These are phyloP conservation scores for Bombus superbus DNA, from an alignment of 1,140 invertebrate species.

Conservation along the genomic window DNA sequence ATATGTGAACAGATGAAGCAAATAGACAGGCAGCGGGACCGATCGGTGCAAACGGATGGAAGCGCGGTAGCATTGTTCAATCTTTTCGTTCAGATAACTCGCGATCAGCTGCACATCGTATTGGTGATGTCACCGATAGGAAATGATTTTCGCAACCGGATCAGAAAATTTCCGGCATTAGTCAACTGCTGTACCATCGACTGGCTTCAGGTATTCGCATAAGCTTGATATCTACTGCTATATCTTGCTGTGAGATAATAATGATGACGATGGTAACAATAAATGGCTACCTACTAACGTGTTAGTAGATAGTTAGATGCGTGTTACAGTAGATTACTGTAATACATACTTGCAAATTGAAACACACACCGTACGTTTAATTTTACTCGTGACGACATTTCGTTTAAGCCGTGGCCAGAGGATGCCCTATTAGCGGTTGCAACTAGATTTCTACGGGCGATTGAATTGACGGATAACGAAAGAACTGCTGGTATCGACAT, in stretches of 20 bases:
- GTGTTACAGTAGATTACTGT: no score
- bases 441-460: slow-evolving; percentile 92
- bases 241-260: not conserved
- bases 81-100: slow-evolving; percentile 94
- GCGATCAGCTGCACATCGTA: slow-evolving; percentile 96
- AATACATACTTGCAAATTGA: no score
- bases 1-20: slow-evolving; percentile 97
- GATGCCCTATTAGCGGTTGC: slow-evolving; percentile 96
- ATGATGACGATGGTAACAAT: not conserved
- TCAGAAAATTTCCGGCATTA: slow-evolving; percentile 96
- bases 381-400: slow-evolving; percentile 10
- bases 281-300: no score
- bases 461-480: slow-evolving; percentile 91
- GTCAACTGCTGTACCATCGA: slow-evolving; percentile 99
- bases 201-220: slow-evolving; percentile 93
- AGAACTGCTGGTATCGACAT: slow-evolving; percentile 90
- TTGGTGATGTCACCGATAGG: slow-evolving; percentile 97
- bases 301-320: not conserved
- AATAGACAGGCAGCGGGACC: slow-evolving; percentile 95
- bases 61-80: slow-evolving; percentile 95
- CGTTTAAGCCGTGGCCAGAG: slow-evolving; percentile 92
- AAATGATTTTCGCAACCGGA: slow-evolving; percentile 91
- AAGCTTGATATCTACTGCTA: not conserved
- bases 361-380: no score
- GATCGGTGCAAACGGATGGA: slow-evolving; percentile 95